Evolutionary conservation across 2,888 invertebrate species (phyloP), one percentile per base, ranked within the genome.

Genomic region (Noctua fimbriata): DNA sequence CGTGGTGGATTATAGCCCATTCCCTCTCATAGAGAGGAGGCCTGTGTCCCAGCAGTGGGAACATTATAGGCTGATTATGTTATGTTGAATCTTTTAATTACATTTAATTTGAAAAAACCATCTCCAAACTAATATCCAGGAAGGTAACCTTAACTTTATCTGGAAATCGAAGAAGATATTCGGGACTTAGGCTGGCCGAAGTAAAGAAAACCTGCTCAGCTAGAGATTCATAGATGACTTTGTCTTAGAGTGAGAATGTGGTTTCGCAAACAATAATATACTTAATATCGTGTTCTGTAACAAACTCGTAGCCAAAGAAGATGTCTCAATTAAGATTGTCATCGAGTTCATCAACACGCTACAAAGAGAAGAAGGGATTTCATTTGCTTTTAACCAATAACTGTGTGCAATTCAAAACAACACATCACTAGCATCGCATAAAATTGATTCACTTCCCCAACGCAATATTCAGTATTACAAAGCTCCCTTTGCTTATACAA

Each of bases 401-500:
- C 52, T 52, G 1, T 49, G n/a, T 58, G 28, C 16, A 28, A 32
- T 32, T 18, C 18, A 63, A 32, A 28, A 63, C 16, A 28, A 73
- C 24, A 49, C 3, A 74, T n/a, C 1, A 28, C n/a, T 6, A 10
- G 1, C 3, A 65, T 18, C 47, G 24, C 47, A 28, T 47, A 36
- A 7, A 49, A 77, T 52, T 78, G 49, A 49, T 49, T 66, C 18
- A 44, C 16, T 0, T 49, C n/a, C 49, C n/a, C 12, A 21, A 58
- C 67, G 28, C 28, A 82, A 36, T 44, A 44, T 36, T 28, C 55
- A 32, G 28, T 65, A 76, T 60, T 24, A 60, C 16, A 66, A 2
- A 24, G 5, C 24, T 36, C 83, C 66, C 66, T 52, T 78, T 16
- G 49, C 14, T 18, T 28, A 32, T n/a, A n/a, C 32, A 78, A n/a